Base-by-base conservation (phyloP, 1,140 invertebrate genomes). In the Drosophila elegans region DNA sequence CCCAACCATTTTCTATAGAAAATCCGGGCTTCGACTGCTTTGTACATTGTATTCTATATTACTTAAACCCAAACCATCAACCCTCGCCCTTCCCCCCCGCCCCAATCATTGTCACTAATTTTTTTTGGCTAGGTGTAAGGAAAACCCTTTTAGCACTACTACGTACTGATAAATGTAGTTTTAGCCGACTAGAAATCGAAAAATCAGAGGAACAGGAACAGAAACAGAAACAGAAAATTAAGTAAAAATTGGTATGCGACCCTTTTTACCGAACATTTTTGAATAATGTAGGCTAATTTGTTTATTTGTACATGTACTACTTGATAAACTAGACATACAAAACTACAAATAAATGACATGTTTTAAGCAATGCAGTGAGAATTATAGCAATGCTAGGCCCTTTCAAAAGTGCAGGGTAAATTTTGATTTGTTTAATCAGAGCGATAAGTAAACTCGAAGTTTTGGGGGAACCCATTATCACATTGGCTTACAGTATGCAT, bases 1-100 rank as follows among this genome's bases (percentile, higher is more conserved):
- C 25, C 25, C 32, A 41, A 13, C 21, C 10, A 39, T 44, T 10
- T 32, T 49, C 32, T 32, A 3, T 10, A 9, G 38, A 51, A 36
- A 69, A 48, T 61, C 71, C 16, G 67, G 73, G 71, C 79, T 68
- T 74, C 38, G 81, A 84, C 81, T 84, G 73, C 78, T 76, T 73
- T 80, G 62, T 84, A 66, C 29, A 75, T 67, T 51, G 53, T 75
- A 66, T 75, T 77, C 53, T 77, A 42, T 77, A 42, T 45, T 78
- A 52, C 62, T 46, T 54, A 44, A 25, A 64, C 41, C 16, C 16
- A 21, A 21, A 21, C 16, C 16, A 21, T 21, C 16, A 21, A 21
- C 16, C 16, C 16, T 21, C 16, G 16, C 16, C 16, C n/a, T n/a
- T n/a, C 16, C 16, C 16, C 41, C 41, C 16, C 53, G n/a, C n/a